phyloP scores from a whole-genome alignment of 2,888 invertebrate species.

The Caradrina clavipalpis region DNA sequence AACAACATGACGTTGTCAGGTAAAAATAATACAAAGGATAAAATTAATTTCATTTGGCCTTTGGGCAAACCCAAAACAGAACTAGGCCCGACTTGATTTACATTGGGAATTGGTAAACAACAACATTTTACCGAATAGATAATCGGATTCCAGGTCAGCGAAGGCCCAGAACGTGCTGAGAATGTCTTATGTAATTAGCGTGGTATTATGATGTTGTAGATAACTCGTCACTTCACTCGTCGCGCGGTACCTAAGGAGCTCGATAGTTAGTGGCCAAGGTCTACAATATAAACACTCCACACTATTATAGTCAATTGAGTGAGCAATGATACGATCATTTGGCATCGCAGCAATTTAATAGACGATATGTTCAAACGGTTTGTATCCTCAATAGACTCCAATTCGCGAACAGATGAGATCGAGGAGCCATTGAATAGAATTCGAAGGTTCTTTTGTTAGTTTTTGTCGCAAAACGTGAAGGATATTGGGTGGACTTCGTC shows the following conservation, averaged over 20 bases:
- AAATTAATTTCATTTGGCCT: constrained; percentile 42
- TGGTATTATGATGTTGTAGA: constrained; percentile 69
- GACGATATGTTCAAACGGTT: constrained; percentile 43
- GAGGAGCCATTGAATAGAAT: background rate
- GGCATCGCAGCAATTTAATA: constrained; percentile 67
- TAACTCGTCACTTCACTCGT: constrained; percentile 55
- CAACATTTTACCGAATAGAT: constrained; percentile 47
- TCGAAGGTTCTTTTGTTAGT: constrained; percentile 4
- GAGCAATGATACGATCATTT: constrained; percentile 68
- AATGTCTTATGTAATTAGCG: constrained; percentile 74
- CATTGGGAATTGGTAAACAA: constrained; percentile 56
- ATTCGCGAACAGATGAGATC: constrained; percentile 14
- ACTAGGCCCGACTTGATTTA: constrained; percentile 34
- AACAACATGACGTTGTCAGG: constrained; percentile 52
- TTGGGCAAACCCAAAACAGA: constrained; percentile 40
- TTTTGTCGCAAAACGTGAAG: constrained; percentile 39
- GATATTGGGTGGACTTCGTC: constrained; percentile 50
- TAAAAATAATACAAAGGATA: constrained; percentile 58
- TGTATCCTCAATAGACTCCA: constrained; percentile 26
- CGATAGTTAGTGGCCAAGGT: constrained; percentile 65
- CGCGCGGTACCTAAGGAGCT: constrained; percentile 44
- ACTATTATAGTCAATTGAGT: constrained; percentile 76
- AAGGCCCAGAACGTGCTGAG: constrained; percentile 67
- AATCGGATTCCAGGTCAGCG: constrained; percentile 58
- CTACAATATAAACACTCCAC: constrained; percentile 62